Evolutionary conservation across 2,113 vertebrate species (phyloP).

Genomic region (Plecotus auritus): DNA sequence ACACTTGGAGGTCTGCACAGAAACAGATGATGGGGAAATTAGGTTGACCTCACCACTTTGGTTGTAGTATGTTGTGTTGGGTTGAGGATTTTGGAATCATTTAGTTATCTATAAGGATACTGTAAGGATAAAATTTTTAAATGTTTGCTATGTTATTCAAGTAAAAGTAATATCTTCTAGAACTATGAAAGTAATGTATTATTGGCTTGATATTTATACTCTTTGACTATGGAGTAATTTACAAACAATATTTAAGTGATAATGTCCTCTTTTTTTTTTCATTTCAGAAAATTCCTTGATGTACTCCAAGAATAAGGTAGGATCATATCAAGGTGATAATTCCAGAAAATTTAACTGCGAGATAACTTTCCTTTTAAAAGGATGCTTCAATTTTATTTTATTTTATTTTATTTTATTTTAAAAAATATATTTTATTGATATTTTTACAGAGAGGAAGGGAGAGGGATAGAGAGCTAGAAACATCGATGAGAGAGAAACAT

Average conservation of each 20-base stretch:
- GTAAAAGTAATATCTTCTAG: not conserved
- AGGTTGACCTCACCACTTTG: not conserved
- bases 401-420: no score
- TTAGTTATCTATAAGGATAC: not conserved
- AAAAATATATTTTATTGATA: no score
- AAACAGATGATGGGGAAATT: not conserved
- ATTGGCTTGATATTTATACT: constrained; percentile 27
- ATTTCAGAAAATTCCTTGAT: constrained; percentile 90
- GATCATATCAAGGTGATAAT: constrained; percentile 32
- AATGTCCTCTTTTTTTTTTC: not conserved
- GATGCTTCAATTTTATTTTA: not conserved
- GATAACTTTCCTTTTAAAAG: not conserved
- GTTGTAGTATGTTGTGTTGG: not conserved
- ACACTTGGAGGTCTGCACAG: not conserved
- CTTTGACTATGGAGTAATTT: not conserved
- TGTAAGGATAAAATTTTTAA: not conserved
- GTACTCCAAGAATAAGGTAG: constrained; percentile 94
- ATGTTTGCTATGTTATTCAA: not conserved
- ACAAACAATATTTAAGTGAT: constrained; percentile 18
- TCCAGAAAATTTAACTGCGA: not conserved
- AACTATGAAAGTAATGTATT: not conserved
- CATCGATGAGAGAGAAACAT: no score
- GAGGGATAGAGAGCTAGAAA: no score
- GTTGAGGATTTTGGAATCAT: not conserved
- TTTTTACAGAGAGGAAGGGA: no score